Percentiles rank a stretch among this genome's conserved stretches.
phyloP scores from a whole-genome alignment of 1,140 invertebrate genomes.

The Aphidius gifuensis region DNA sequence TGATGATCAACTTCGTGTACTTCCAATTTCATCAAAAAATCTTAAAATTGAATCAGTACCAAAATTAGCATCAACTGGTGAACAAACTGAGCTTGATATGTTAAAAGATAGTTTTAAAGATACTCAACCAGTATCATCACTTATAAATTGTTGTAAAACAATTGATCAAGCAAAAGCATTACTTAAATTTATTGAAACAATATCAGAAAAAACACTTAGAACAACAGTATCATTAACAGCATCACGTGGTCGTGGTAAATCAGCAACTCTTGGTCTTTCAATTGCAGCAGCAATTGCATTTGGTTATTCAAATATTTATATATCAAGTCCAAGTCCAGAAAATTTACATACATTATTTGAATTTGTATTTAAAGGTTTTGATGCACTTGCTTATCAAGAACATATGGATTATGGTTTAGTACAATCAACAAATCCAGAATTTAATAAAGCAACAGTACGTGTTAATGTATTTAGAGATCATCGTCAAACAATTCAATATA shows the following conservation, averaged over 20 bases:
- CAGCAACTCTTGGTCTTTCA: slow-evolving; percentile 93
- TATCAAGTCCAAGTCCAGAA: slow-evolving; percentile 96
- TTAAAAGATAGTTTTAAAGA: slow-evolving; percentile 80
- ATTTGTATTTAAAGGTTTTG: slow-evolving; percentile 93
- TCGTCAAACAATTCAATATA: slow-evolving; percentile 97
- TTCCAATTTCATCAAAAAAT: slow-evolving; percentile 89
- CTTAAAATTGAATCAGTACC: slow-evolving; percentile 73
- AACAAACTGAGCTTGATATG: slow-evolving; percentile 62
- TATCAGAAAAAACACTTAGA: slow-evolving; percentile 88
- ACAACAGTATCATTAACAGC: slow-evolving; percentile 95
- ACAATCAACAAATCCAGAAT: slow-evolving; percentile 94
- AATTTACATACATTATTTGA: slow-evolving; percentile 98
- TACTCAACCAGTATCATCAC: slow-evolving; percentile 83
- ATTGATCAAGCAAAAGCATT: slow-evolving; percentile 92
- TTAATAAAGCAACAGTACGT: slow-evolving; percentile 93
- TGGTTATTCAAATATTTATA: slow-evolving; percentile 97
- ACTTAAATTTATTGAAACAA: slow-evolving; percentile 90
- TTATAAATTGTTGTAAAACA: slow-evolving; percentile 91
- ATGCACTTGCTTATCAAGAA: slow-evolving; percentile 93
- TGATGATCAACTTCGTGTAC: slow-evolving; percentile 88
- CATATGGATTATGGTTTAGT: slow-evolving; percentile 94
- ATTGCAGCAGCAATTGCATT: slow-evolving; percentile 82
- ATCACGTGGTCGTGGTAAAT: slow-evolving; percentile 95
- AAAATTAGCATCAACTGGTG: slow-evolving; percentile 45
- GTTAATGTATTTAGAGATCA: slow-evolving; percentile 90